Percentiles rank a stretch among this genome's conserved stretches.
Evolutionary conservation across 2,113 vertebrate genomes (phyloP).

Genomic region (Lasiurus cinereus): DNA sequence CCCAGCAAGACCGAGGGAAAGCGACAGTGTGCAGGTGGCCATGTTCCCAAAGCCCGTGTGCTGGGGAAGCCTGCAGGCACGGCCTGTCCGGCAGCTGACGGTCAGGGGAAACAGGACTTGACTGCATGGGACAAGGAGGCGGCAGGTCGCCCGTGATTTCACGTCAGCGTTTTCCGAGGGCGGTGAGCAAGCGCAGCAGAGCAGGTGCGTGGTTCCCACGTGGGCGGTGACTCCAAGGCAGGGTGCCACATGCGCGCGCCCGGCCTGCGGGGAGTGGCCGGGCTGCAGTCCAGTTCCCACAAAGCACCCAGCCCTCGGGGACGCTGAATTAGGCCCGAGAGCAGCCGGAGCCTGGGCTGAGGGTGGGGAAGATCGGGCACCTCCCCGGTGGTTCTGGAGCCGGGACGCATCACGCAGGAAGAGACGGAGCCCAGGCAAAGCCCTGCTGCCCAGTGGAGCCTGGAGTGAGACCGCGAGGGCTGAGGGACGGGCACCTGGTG

Average conservation of each 20-base stretch:
- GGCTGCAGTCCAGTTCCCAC: background rate
- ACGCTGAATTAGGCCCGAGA: background rate
- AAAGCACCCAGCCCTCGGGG: background rate
- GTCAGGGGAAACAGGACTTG: no score
- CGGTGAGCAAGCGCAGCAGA: background rate
- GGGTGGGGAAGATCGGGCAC: no score
- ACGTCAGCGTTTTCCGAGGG: background rate
- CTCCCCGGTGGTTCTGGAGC: background rate
- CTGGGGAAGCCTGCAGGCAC: background rate
- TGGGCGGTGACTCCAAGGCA: background rate
- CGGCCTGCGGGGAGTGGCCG: accelerated
- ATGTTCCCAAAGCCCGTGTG: background rate
- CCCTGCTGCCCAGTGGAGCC: background rate
- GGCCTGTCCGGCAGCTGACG: background rate
- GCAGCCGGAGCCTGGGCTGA: background rate
- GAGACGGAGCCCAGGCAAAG: background rate
- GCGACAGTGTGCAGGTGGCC: background rate
- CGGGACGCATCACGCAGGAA: background rate
- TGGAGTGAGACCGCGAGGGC: background rate
- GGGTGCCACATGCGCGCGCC: no score
- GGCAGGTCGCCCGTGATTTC: background rate
- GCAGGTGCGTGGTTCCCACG: no score
- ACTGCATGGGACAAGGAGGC: no score
- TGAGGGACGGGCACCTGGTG: background rate
- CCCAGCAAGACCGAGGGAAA: background rate